Conservation (phyloP, 2,113 vertebrate genomes). For the Salminus brasiliensis region DNA sequence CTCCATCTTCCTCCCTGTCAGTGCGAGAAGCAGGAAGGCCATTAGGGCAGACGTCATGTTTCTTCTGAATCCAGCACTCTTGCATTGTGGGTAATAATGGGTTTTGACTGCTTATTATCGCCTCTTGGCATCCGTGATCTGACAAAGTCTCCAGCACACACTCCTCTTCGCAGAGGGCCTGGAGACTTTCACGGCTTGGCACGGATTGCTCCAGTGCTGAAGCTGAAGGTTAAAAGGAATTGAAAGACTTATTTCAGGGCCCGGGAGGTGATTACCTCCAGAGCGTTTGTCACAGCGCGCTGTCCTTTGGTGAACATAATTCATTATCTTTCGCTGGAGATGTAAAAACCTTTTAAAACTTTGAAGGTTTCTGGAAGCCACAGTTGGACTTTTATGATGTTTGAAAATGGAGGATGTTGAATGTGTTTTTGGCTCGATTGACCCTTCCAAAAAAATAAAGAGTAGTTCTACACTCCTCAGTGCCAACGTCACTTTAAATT, state of each 20-base stretch:
- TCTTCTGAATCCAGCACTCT: slow-evolving; percentile 29
- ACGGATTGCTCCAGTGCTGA: neutral
- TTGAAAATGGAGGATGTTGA: neutral
- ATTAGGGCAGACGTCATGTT: slow-evolving; percentile 32
- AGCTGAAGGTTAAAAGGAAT: slow-evolving; percentile 42
- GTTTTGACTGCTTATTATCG: slow-evolving; percentile 52
- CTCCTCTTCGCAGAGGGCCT: neutral
- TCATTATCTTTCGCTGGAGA: slow-evolving; percentile 16
- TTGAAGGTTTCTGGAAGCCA: neutral
- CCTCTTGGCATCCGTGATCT: slow-evolving; percentile 48
- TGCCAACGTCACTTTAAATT: neutral
- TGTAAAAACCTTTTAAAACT: neutral
- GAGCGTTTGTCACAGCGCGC: neutral
- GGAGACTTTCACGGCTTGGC: neutral
- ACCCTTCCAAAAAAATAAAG: neutral
- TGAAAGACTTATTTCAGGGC: neutral
- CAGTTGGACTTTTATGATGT: neutral
- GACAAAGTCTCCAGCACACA: slow-evolving; percentile 18
- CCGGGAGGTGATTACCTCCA: slow-evolving; percentile 21
- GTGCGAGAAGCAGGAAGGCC: slow-evolving; percentile 15
- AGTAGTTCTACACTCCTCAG: neutral
- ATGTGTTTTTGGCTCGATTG: neutral
- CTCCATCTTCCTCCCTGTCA: neutral
- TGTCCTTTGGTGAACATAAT: slow-evolving; percentile 31
- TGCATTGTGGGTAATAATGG: slow-evolving; percentile 51